Base-by-base conservation (phyloP, 1,140 invertebrate genomes). In the Helicoverpa zea region DNA sequence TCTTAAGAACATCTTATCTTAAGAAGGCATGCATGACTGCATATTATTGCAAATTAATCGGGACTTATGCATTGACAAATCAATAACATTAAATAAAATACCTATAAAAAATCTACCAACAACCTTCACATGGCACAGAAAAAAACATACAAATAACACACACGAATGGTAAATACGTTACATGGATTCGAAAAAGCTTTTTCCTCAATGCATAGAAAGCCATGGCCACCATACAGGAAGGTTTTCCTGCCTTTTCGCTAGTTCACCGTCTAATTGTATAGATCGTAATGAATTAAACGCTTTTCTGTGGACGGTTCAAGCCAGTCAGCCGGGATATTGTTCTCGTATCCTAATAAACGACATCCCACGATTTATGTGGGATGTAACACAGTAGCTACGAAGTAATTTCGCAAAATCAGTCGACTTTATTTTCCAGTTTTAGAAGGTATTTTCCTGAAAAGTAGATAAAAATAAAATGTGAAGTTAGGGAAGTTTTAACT, bases 241-340 rank as follows among this genome's bases (percentile, higher is more conserved):
- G 80, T 86, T 81, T 68, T 56, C 80, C 78, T 73, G 63, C 47
- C 61, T 81, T 78, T 81, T 80, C 76, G 51, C 78, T 76, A 13
- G 80, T 75, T 81, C 66, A 14, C 81, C 58, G 59, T 61, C 66
- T 87, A 83, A 85, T 83, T 87, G 78, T 84, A 83, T 80, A 80
- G 76, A 78, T 82, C 63, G 54, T 87, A 87, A 87, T 87, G 83
- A 87, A 83, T 87, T 85, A 84, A 84, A 83, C 49, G 64, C 29
- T 56, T 80, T 81, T 78, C 79, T 66, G 79, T 61, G 76, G 72
- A 56, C 77, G 73, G 13, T 35, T 51, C 47, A 49, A 75, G 73
- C 73, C 23, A 49, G 18, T 58, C 35, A 63, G 30, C 61, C 43
- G 43, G 63, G 63, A 49, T 14, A 52, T 56, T 75, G 49, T 66